Evolutionary conservation across 1,140 invertebrate species (phyloP).

Genomic region (Drosophila melanica): DNA sequence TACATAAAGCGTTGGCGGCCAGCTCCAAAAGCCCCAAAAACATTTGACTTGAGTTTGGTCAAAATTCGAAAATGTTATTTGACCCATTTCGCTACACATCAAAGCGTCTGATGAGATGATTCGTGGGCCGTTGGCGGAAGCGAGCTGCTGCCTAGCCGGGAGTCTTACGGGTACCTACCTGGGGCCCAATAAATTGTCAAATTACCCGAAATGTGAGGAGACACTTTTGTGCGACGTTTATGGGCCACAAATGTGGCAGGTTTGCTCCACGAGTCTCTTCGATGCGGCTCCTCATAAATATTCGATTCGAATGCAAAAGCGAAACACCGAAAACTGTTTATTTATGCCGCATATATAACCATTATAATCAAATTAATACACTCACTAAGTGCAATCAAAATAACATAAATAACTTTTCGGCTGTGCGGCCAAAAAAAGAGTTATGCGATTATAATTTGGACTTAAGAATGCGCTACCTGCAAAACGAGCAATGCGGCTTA

Average conservation of each 20-base stretch:
- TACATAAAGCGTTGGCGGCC: conserved; percentile 54
- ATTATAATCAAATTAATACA: conserved; percentile 81
- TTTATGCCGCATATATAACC: conserved; percentile 69
- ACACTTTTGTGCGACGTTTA: conserved; percentile 70
- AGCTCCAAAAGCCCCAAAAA: conserved; percentile 26
- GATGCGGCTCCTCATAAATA: conserved; percentile 56
- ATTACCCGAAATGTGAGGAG: conserved; percentile 43
- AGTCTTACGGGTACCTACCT: conserved; percentile 6
- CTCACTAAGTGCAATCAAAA: conserved; percentile 79
- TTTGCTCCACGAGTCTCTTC: conserved; percentile 5
- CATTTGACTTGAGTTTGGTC: background rate
- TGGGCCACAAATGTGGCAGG: conserved; percentile 36
- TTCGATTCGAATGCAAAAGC: conserved; percentile 36
- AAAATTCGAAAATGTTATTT: conserved; percentile 32
- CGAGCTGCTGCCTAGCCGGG: conserved; percentile 20
- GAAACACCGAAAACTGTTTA: conserved; percentile 46
- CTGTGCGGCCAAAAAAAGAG: conserved; percentile 47
- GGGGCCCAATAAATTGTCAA: conserved; percentile 59
- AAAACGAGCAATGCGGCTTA: background rate
- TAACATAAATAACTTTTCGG: conserved; percentile 71
- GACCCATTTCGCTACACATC: conserved; percentile 41
- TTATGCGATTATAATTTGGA: conserved; percentile 67
- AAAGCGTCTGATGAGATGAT: conserved; percentile 28
- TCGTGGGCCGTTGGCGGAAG: conserved; percentile 44
- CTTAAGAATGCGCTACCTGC: conserved; percentile 40